Evolutionary conservation across 2,888 invertebrate genomes (phyloP).

Genomic region (Acronicta alni): DNA sequence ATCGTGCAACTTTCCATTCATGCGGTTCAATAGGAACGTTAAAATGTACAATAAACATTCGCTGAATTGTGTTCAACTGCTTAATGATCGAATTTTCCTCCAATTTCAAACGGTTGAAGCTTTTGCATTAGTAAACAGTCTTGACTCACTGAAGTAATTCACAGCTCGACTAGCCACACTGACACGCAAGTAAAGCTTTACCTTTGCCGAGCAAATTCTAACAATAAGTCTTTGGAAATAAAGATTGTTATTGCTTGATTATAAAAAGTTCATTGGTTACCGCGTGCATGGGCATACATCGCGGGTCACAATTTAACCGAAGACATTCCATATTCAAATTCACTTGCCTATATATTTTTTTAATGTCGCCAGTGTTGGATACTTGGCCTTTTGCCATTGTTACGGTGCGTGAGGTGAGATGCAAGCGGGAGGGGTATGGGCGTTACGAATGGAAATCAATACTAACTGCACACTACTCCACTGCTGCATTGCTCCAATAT

Average conservation of each 20-base stretch:
- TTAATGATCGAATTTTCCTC: constrained; percentile 41
- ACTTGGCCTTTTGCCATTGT: constrained; percentile 85
- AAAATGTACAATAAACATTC: constrained; percentile 37
- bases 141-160: constrained; percentile 50
- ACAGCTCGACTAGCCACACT: constrained; percentile 29
- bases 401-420: constrained; percentile 84
- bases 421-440: constrained; percentile 71
- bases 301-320: constrained; percentile 55
- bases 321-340: constrained; percentile 53
- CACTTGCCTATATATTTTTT: constrained; percentile 56
- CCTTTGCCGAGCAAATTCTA: constrained; percentile 21
- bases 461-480: constrained; percentile 88
- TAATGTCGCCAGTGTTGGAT: constrained; percentile 61
- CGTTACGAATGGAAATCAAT: constrained; percentile 88
- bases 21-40: constrained; percentile 29
- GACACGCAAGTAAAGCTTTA: constrained; percentile 24
- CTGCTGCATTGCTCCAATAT: constrained; percentile 89
- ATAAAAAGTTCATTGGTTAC: constrained; percentile 17
- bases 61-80: constrained; percentile 22
- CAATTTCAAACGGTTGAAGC: constrained; percentile 48
- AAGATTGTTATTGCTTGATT: constrained; percentile 34
- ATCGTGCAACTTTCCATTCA: constrained; percentile 33
- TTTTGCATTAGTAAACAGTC: constrained; percentile 53
- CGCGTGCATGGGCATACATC: constrained; percentile 34
- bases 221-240: constrained; percentile 25